A percentile compares a stretch with the other conserved stretches of the same genome.
Evolutionary conservation across 2,888 invertebrate genomes (phyloP).

Genomic region (Drosophila anceps): DNA sequence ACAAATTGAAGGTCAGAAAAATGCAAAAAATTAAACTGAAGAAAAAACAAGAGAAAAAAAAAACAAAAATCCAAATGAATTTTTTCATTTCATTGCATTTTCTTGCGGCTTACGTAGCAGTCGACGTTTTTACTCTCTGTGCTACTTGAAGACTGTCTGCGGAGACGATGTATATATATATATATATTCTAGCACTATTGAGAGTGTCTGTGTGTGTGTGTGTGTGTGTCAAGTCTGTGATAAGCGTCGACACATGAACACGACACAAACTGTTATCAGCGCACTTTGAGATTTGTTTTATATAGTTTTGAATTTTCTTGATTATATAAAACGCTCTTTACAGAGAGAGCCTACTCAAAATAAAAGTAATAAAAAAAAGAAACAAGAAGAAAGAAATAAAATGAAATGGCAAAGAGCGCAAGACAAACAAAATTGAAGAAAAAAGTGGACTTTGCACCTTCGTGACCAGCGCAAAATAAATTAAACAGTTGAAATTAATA

Average conservation of each 20-base stretch:
- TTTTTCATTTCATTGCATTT: constrained; percentile 28
- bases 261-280: constrained; percentile 40
- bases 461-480: constrained; percentile 52
- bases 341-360: not conserved
- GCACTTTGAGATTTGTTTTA: constrained; percentile 22
- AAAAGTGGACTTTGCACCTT: constrained; percentile 67
- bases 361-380: not conserved
- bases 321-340: constrained; percentile 38
- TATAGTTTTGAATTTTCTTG: constrained; percentile 9
- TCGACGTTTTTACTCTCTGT: not conserved
- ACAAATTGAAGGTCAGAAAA: constrained; percentile 55
- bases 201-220: not conserved
- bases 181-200: not conserved
- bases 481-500: constrained; percentile 23
- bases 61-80: constrained; percentile 8
- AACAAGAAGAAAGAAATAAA: constrained; percentile 10
- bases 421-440: constrained; percentile 3
- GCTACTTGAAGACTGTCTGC: constrained; percentile 6
- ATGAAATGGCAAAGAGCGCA: constrained; percentile 16
- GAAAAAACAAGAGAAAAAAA: not conserved
- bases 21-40: not conserved
- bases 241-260: constrained; percentile 19
- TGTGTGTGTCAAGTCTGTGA: constrained; percentile 15
- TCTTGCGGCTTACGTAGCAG: constrained; percentile 17
- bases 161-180: not conserved